Percentiles rank a stretch among this genome's conserved stretches.
Evolutionary conservation across 64 coral and sea anemone genomes (phyloP).

Genomic region (Orbicella faveolata): DNA sequence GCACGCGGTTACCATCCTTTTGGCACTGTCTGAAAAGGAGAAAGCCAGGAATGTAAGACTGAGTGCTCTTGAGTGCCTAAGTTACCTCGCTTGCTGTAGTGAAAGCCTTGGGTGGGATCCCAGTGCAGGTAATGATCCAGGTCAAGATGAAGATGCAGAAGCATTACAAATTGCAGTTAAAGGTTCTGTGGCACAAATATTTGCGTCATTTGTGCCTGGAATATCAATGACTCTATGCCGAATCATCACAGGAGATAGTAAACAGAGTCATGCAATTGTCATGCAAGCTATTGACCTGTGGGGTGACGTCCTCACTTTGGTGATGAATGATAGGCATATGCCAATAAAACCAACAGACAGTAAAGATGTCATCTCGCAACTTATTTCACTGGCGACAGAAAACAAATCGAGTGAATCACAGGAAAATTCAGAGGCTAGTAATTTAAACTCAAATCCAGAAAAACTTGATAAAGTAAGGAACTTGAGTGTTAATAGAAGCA

Average conservation of each 20-base stretch:
- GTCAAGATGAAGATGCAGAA: constrained; percentile 24
- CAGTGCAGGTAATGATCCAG: not conserved
- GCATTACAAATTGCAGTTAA: constrained; percentile 50
- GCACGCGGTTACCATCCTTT: constrained; percentile 58
- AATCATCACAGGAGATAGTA: constrained; percentile 54
- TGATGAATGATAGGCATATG: constrained; percentile 74
- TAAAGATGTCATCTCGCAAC: constrained; percentile 51
- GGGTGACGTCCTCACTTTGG: constrained; percentile 61
- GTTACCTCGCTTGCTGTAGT: constrained; percentile 52
- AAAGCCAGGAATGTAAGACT: constrained; percentile 68
- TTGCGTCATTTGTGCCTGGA: constrained; percentile 91
- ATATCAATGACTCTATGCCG: constrained; percentile 76
- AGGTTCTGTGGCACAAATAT: constrained; percentile 46
- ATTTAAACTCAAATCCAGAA: constrained; percentile 26
- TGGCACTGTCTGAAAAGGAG: constrained; percentile 63
- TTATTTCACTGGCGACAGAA: constrained; percentile 38
- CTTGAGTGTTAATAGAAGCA: constrained; percentile 44
- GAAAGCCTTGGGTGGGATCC: not conserved
- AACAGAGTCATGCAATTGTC: constrained; percentile 64
- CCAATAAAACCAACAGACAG: constrained; percentile 14
- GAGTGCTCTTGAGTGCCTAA: constrained; percentile 65
- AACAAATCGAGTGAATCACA: not conserved
- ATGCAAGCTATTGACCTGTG: constrained; percentile 53
- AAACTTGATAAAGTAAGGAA: constrained; percentile 15
- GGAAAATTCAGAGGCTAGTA: constrained; percentile 4